Evolutionary conservation across 1,140 invertebrate genomes (phyloP).

Genomic region (Euwallacea fornicatus): DNA sequence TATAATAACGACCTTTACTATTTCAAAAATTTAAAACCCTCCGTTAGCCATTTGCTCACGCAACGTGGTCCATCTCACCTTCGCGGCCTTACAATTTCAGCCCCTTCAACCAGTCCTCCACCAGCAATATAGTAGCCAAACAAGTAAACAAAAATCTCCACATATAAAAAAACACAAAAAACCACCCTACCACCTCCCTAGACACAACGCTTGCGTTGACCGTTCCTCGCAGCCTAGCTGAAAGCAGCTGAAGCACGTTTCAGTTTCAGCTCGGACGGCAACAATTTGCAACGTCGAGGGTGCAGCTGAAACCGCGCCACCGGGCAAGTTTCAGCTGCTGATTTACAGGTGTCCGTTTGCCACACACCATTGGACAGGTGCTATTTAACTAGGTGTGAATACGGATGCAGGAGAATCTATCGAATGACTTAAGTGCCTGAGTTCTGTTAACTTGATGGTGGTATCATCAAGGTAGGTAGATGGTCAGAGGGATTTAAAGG

Average conservation of each 20-base stretch:
- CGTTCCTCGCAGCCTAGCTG: not conserved
- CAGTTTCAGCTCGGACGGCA: not conserved
- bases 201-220: not conserved
- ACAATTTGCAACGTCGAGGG: not conserved
- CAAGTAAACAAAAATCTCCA: not conserved
- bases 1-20: too few species aligned
- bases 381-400: slow-evolving; percentile 44
- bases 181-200: not conserved
- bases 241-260: slow-evolving; percentile 1
- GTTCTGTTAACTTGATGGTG: too few species aligned
- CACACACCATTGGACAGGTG: not conserved
- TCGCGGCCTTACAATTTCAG: too few species aligned
- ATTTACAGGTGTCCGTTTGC: not conserved
- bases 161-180: not conserved
- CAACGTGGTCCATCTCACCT: too few species aligned
- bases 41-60: too few species aligned
- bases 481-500: too few species aligned
- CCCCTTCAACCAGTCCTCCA: not conserved
- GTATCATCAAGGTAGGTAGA: too few species aligned
- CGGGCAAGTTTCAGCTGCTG: not conserved
- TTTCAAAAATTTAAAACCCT: too few species aligned
- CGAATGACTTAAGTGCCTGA: too few species aligned
- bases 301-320: not conserved
- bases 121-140: not conserved
- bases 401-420: slow-evolving; percentile 38